Conservation (phyloP, 2,797 vertebrate genomes). For the Syngnathus rostellatus region DNA sequence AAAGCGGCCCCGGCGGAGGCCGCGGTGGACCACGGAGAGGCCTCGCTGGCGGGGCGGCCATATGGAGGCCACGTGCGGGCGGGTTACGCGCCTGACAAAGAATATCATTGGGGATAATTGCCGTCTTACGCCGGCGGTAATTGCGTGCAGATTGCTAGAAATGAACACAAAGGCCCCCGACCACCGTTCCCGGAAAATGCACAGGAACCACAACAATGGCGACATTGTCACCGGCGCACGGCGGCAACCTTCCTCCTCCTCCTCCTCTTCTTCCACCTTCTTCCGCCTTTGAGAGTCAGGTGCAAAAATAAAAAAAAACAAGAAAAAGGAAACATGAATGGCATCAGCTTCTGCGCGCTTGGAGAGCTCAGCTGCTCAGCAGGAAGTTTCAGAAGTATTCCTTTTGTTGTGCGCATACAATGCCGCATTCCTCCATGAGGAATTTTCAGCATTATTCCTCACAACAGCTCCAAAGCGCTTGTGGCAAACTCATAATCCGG, state of each 20-base stretch:
- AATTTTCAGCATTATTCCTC: background rate
- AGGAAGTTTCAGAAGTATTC: slow-evolving; percentile 44
- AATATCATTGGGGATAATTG: slow-evolving; percentile 7
- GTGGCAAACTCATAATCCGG: background rate
- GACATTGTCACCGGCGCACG: slow-evolving; percentile 24
- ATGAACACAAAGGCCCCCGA: background rate
- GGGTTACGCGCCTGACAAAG: slow-evolving; percentile 7
- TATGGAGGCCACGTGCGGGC: slow-evolving; percentile 47
- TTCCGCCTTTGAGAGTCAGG: slow-evolving; percentile 45
- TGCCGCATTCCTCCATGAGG: background rate
- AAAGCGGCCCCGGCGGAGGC: slow-evolving; percentile 32
- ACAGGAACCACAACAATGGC: slow-evolving; percentile 12
- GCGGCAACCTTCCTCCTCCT: slow-evolving; percentile 10
- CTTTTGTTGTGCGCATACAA: slow-evolving; percentile 32
- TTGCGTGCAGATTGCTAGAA: slow-evolving; percentile 11
- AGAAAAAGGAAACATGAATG: slow-evolving; percentile 45
- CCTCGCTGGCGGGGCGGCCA: slow-evolving; percentile 29
- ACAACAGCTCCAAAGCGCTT: background rate
- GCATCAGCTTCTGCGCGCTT: slow-evolving; percentile 29
- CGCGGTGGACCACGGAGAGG: slow-evolving; percentile 43
- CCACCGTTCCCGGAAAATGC: background rate
- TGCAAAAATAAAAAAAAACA: slow-evolving; percentile 20
- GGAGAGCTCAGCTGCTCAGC: slow-evolving; percentile 49
- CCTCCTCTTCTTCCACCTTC: slow-evolving; percentile 24
- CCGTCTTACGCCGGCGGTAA: background rate